phyloP scores from a whole-genome alignment of 2,113 vertebrate species.

The Actenoides hombroni region DNA sequence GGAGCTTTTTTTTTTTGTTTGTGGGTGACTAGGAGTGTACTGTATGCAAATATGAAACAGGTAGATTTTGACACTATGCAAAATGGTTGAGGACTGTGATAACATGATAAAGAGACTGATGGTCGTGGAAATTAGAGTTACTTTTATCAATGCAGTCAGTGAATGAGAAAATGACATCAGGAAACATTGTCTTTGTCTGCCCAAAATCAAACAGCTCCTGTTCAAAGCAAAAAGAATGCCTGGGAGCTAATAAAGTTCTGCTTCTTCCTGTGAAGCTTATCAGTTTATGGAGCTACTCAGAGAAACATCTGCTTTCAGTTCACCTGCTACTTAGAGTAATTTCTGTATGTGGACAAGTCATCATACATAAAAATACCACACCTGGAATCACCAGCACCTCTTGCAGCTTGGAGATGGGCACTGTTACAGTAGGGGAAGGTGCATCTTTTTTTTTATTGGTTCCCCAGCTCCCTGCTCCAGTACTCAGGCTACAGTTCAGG shows the following conservation, averaged over 20 bases:
- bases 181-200: not conserved
- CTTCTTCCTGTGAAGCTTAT: not conserved
- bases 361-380: not conserved
- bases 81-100: not conserved
- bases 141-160: conserved; percentile 36
- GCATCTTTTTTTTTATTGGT: not conserved
- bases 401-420: not conserved
- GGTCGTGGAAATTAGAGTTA: conserved; percentile 15
- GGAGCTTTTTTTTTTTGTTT: not conserved
- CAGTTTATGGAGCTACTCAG: not conserved
- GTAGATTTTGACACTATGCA: not conserved
- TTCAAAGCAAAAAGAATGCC: not conserved
- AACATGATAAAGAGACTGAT: not conserved
- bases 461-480: not conserved
- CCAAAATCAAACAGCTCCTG: not conserved
- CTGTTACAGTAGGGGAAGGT: not conserved
- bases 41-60: not conserved
- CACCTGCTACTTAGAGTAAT: not conserved
- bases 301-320: not conserved
- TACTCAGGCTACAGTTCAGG: too few species aligned
- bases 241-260: conserved; percentile 16
- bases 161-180: conserved; percentile 27
- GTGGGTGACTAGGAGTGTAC: not conserved
- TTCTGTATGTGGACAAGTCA: not conserved
- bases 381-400: not conserved